phyloP scores from a whole-genome alignment of 2,888 invertebrate species.

The Caenorhabditis plicata region DNA sequence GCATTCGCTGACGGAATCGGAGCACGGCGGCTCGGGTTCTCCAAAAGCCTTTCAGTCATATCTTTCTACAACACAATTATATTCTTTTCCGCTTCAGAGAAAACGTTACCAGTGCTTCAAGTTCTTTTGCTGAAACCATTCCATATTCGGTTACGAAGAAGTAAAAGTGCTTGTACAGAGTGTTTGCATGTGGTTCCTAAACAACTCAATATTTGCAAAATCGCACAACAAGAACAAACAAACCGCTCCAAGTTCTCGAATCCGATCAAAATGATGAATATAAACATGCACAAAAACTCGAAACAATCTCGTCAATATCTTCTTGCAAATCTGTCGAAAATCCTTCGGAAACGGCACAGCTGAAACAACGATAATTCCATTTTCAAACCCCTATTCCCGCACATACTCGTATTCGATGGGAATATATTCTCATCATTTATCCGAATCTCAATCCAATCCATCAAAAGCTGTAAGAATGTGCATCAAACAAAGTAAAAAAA shows the following conservation, averaged over 20 bases:
- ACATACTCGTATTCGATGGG: conserved; percentile 39
- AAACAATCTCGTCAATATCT: conserved; percentile 83
- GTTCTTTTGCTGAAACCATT: conserved; percentile 79
- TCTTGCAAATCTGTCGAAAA: conserved; percentile 78
- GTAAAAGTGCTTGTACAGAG: conserved; percentile 90
- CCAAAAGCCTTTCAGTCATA: conserved; percentile 53
- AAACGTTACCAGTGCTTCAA: conserved; percentile 75
- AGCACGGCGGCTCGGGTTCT: conserved; percentile 27
- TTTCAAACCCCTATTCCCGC: not conserved
- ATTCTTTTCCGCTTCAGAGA: not conserved
- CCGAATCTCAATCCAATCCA: conserved; percentile 85
- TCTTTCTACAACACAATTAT: conserved; percentile 43
- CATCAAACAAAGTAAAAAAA: conserved; percentile 1
- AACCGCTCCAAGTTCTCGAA: conserved; percentile 83
- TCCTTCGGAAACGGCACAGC: conserved; percentile 85
- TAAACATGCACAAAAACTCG: conserved; percentile 90
- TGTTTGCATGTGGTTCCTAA: conserved; percentile 87
- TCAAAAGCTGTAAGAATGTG: conserved; percentile 42
- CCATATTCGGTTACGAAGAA: conserved; percentile 86
- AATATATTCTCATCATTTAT: conserved; percentile 85
- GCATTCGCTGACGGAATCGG: conserved; percentile 29
- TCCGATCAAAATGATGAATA: conserved; percentile 88
- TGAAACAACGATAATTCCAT: conserved; percentile 64
- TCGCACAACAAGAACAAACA: conserved; percentile 1
- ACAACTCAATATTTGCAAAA: not conserved